A percentile compares a stretch with the other conserved stretches of the same genome.
Conservation (phyloP, 2,797 vertebrate genomes). For the Epinephelus coioides region DNA sequence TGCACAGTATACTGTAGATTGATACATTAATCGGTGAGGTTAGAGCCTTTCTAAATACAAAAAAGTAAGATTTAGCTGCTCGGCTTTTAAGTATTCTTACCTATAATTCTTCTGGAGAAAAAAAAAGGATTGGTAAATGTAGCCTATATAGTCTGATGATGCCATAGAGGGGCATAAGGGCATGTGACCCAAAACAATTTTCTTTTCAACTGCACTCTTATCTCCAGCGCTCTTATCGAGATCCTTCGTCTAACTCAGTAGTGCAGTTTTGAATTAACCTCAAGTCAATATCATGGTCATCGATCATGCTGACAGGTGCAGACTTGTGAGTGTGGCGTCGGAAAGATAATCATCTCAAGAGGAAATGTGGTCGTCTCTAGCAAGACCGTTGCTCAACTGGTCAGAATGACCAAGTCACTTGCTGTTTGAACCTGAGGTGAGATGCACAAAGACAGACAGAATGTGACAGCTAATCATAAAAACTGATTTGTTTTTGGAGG, state of each 20-base stretch:
- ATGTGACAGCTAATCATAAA: neutral
- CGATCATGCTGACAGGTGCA: constrained; percentile 75
- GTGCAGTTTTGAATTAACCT: constrained; percentile 76
- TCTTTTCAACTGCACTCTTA: constrained; percentile 71
- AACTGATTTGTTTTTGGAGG: neutral
- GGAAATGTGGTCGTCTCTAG: constrained; percentile 49
- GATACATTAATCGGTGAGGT: neutral
- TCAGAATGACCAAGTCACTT: constrained; percentile 41
- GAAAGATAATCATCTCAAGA: constrained; percentile 72
- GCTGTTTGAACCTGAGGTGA: constrained; percentile 33
- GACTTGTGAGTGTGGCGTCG: constrained; percentile 72
- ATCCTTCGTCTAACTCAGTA: constrained; percentile 69
- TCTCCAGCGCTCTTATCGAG: constrained; percentile 63
- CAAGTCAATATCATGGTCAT: constrained; percentile 77
- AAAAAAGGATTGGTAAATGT: constrained; percentile 4
- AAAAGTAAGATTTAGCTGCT: constrained; percentile 8
- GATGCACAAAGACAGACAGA: neutral
- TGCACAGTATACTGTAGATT: neutral
- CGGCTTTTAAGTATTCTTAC: constrained; percentile 17
- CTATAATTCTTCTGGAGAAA: neutral
- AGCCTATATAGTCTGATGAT: constrained; percentile 14
- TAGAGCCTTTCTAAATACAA: neutral
- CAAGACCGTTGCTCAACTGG: constrained; percentile 46
- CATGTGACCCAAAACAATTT: constrained; percentile 65
- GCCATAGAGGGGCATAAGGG: constrained; percentile 41